Evolutionary conservation across 2,888 invertebrate genomes (phyloP).

Genomic region (Catocala fraxini): DNA sequence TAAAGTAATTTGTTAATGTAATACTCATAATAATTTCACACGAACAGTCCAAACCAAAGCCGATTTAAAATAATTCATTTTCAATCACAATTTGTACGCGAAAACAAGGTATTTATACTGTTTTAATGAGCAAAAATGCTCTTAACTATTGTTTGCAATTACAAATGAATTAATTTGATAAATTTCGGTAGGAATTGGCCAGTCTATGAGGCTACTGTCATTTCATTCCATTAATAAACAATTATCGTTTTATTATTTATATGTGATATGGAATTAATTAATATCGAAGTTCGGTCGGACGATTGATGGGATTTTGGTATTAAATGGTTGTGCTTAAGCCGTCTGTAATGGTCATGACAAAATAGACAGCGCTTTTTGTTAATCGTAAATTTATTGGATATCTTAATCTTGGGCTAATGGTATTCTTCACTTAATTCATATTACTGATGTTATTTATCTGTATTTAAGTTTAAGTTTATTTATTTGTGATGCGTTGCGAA

Average conservation of each 20-base stretch:
- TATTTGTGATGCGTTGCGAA: too few relatives aligned
- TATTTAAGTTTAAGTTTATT: too few relatives aligned
- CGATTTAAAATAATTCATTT: neutral
- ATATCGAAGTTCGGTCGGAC: constrained; percentile 44
- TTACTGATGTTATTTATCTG: too few relatives aligned
- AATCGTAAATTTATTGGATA: too few relatives aligned
- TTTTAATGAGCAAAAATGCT: constrained; percentile 13
- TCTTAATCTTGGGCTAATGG: too few relatives aligned
- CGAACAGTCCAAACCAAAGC: neutral
- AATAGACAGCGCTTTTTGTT: neutral
- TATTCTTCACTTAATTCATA: too few relatives aligned
- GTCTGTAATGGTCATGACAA: too few relatives aligned
- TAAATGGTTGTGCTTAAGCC: neutral
- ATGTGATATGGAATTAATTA: constrained; percentile 40
- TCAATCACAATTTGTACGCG: neutral
- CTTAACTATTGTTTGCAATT: constrained; percentile 25
- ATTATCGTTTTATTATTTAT: constrained; percentile 28
- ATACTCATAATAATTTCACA: neutral
- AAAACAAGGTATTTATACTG: constrained; percentile 3
- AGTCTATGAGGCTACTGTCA: constrained; percentile 33
- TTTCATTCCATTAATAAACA: constrained; percentile 38
- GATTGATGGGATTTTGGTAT: constrained; percentile 24
- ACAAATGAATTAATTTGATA: constrained; percentile 50
- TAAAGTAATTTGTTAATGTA: neutral
- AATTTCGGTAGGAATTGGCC: constrained; percentile 30